Evolutionary conservation across 2,797 vertebrate species (phyloP).

Genomic region (Melanotaenia nigrans): DNA sequence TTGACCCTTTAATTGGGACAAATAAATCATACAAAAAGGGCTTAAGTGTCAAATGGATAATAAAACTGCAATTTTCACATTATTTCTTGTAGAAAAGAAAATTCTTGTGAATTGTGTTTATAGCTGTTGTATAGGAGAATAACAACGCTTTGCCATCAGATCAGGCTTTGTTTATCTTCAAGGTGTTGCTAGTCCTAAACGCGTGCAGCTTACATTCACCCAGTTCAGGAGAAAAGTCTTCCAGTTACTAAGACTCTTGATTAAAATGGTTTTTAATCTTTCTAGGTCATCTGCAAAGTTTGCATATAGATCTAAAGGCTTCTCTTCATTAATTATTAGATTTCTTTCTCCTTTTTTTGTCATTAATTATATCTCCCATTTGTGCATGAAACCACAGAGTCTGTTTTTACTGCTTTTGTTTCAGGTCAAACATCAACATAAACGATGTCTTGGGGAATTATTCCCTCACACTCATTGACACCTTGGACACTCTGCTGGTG

Average conservation of each 20-base stretch:
- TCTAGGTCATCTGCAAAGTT: background rate
- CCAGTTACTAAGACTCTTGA: background rate
- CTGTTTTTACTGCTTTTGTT: conserved; percentile 54
- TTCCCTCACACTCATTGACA: conserved; percentile 95
- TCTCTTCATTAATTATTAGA: background rate
- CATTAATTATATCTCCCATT: background rate
- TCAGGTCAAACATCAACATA: conserved; percentile 98
- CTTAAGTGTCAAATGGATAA: background rate
- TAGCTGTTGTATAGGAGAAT: background rate
- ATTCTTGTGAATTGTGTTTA: too few species aligned
- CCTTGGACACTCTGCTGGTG: conserved; percentile 94
- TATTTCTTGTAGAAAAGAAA: background rate
- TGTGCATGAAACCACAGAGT: background rate
- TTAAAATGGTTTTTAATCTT: background rate
- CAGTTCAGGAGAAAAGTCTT: background rate
- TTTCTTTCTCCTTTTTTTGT: background rate
- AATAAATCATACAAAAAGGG: background rate
- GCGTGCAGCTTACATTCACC: background rate
- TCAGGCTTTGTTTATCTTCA: conserved; percentile 2
- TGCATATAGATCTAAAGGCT: background rate
- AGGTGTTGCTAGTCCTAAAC: background rate
- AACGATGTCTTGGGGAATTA: conserved; percentile 99
- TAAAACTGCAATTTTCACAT: background rate
- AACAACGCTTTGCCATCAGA: background rate
- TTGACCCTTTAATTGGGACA: too few species aligned